These are phyloP conservation scores for Ambastaia sidthimunki DNA, from an alignment of 2,797 vertebrate genomes.

Conservation along the genomic window DNA sequence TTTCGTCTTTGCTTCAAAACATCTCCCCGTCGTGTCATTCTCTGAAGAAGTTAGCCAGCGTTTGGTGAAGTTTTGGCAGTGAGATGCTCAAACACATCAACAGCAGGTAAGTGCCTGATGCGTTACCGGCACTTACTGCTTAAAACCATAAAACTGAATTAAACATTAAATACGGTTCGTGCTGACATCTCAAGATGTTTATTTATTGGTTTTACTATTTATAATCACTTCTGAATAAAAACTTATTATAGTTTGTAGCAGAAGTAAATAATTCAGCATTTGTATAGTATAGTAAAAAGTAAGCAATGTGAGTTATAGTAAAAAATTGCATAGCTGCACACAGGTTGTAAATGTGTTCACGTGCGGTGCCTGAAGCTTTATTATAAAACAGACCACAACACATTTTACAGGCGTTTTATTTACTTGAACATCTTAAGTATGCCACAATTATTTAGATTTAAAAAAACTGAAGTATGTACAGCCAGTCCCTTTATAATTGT, in stretches of 20 bases:
- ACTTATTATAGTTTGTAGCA: no score
- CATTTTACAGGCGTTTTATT: background rate
- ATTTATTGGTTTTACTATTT: background rate
- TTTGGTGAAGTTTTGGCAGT: slow-evolving; percentile 58
- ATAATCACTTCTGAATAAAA: no score
- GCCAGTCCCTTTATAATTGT: background rate
- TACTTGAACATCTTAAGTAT: background rate
- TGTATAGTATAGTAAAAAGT: background rate
- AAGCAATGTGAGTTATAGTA: no score
- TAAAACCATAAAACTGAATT: background rate
- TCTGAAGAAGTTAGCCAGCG: slow-evolving; percentile 71
- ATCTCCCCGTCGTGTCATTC: slow-evolving; percentile 28
- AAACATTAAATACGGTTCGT: background rate
- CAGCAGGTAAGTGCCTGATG: slow-evolving; percentile 59
- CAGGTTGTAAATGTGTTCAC: slow-evolving; percentile 31
- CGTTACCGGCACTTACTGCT: background rate
- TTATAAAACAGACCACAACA: background rate
- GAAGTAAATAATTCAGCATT: no score
- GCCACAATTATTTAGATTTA: no score
- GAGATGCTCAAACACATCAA: slow-evolving; percentile 61
- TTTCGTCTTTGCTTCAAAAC: slow-evolving; percentile 41
- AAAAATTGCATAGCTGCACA: background rate
- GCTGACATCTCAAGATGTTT: background rate
- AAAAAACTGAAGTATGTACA: background rate
- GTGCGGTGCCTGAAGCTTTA: background rate